Evolutionary conservation across 1,140 invertebrate genomes (phyloP).

Genomic region (Diorhabda carinulata): DNA sequence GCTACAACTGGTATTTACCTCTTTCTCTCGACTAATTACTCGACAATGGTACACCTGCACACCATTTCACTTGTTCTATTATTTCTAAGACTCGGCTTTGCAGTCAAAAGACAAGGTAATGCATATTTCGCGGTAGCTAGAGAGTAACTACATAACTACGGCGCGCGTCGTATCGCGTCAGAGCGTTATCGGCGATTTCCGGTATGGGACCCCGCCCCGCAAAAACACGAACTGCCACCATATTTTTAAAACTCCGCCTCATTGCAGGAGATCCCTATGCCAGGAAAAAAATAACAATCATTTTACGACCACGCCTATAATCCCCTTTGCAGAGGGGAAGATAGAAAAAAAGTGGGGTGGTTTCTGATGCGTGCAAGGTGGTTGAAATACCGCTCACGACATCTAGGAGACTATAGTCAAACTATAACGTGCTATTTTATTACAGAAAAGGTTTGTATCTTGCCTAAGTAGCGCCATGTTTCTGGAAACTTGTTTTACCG

Average conservation of each 20-base stretch:
- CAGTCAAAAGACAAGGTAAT: constrained; percentile 9
- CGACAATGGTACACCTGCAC: constrained; percentile 9
- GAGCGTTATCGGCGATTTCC: constrained; percentile 15
- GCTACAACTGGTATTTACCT: constrained; percentile 9
- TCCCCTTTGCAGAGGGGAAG: constrained; percentile 8
- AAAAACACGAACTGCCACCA: constrained; percentile 10
- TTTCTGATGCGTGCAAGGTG: background rate
- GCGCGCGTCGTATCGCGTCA: background rate
- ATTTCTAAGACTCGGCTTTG: background rate
- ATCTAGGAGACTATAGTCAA: background rate
- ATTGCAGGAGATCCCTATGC: constrained; percentile 7
- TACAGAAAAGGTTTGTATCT: too few species aligned
- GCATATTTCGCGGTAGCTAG: constrained; percentile 8
- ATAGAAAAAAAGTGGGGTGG: constrained; percentile 12
- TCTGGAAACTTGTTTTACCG: too few species aligned
- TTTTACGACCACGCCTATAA: constrained; percentile 15
- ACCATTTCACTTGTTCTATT: constrained; percentile 9
- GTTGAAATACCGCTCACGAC: background rate
- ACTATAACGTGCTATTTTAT: constrained; percentile 4
- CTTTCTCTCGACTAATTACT: background rate
- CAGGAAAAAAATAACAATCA: constrained; percentile 18
- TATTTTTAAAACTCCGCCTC: constrained; percentile 21
- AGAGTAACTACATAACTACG: constrained; percentile 4
- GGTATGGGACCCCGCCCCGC: constrained; percentile 14
- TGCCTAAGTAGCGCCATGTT: too few species aligned